Evolutionary conservation across 2,888 invertebrate genomes (phyloP).

Genomic region (Seira sanloemensis): DNA sequence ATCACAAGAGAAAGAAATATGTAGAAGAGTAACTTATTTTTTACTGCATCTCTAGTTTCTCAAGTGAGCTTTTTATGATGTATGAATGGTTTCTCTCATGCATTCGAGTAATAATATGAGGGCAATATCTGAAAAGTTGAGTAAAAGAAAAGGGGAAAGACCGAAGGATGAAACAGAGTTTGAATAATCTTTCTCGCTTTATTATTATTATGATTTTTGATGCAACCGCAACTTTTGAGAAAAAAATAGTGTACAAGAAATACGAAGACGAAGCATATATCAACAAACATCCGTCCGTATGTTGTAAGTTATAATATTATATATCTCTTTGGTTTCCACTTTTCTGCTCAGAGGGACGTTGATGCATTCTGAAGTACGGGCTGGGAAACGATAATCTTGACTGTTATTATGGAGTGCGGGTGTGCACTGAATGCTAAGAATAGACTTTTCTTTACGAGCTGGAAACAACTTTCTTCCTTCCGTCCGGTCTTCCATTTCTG

Average conservation of each 20-base stretch:
- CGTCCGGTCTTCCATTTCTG: background rate
- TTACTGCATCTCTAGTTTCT: conserved; percentile 10
- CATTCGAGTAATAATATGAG: conserved; percentile 23
- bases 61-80: conserved; percentile 51
- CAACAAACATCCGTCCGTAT: conserved; percentile 13
- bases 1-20: conserved; percentile 17
- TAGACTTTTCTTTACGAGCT: conserved; percentile 18
- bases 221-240: conserved; percentile 32
- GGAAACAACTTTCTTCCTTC: conserved; percentile 5
- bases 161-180: conserved; percentile 32
- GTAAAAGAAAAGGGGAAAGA: conserved; percentile 27
- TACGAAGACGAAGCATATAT: background rate
- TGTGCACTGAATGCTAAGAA: conserved; percentile 50
- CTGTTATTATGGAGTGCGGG: conserved; percentile 43
- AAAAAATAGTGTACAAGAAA: conserved; percentile 5
- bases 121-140: conserved; percentile 41
- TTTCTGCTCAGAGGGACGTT: conserved; percentile 15
- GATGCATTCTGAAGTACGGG: conserved; percentile 26
- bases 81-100: conserved; percentile 45
- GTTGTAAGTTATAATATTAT: conserved; percentile 2
- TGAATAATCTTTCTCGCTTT: conserved; percentile 51
- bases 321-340: conserved; percentile 14
- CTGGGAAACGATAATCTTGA: conserved; percentile 45
- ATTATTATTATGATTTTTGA: conserved; percentile 31
- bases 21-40: background rate